Conservation (phyloP, 1,140 invertebrate genomes). For the Leptinotarsa texana region DNA sequence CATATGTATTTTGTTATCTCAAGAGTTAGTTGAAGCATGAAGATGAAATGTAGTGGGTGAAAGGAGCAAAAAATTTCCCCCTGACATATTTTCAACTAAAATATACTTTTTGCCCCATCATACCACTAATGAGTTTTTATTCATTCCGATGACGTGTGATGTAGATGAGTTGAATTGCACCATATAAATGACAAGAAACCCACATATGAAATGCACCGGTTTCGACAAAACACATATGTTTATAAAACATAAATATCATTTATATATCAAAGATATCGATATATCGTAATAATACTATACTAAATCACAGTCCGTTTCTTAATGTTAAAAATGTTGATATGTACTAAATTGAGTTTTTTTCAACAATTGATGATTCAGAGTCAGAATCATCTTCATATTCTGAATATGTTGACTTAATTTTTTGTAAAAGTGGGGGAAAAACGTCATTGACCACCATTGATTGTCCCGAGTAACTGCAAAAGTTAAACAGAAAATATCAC, state of each 20-base stretch:
- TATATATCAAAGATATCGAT: conserved; percentile 9
- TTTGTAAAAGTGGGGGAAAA: conserved; percentile 71
- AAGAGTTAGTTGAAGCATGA: conserved; percentile 1
- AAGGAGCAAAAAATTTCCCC: not conserved
- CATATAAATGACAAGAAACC: not conserved
- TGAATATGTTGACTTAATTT: conserved; percentile 35
- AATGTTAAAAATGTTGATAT: conserved; percentile 17
- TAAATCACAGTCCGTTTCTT: conserved; percentile 29
- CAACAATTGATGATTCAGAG: conserved; percentile 34
- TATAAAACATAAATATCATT: conserved; percentile 14
- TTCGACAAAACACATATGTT: conserved; percentile 25
- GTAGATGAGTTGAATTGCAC: not conserved
- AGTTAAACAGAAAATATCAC: conserved; percentile 46
- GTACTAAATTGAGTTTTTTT: conserved; percentile 8
- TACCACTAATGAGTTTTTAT: not conserved
- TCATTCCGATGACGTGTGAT: not conserved
- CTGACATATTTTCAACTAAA: too few species aligned
- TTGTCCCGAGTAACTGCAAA: conserved; percentile 87
- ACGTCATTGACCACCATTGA: conserved; percentile 89
- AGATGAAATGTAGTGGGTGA: not conserved
- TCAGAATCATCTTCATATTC: conserved; percentile 38
- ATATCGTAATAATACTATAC: conserved; percentile 2
- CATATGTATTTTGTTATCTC: conserved; percentile 1
- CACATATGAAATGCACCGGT: not conserved
- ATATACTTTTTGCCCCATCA: not conserved